Evolutionary conservation across 2,797 vertebrate genomes (phyloP), one percentile per base, ranked within the genome.

Genomic region (Peromyscus melanophrys): DNA sequence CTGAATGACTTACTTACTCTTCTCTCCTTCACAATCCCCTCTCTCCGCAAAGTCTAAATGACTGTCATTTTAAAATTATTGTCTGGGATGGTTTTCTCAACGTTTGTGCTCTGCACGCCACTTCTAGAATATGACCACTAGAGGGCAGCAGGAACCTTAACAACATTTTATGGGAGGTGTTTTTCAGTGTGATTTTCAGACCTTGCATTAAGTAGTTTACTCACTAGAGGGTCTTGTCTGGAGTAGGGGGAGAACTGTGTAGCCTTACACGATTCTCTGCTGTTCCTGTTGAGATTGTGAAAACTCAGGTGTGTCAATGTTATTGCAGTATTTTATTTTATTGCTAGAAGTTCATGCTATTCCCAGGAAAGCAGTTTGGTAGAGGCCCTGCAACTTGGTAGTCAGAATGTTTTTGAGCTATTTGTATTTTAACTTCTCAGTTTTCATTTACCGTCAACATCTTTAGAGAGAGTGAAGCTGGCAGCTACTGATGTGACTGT

Each of bases 71-170:
- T 40, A n/a, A 43, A 63, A 37, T n/a, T 82, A 46, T 52, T 65
- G 9, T 57, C 11, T 80, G 1, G 37, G 31, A 86, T 75, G 10
- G 6, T 46, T 83, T 94, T 57, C 43, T 49, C 88, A 27, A 21
- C 52, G 86, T 96, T 86, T n/a, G 52, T 63, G 23, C 0, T 0
- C 4, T 34, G 67, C 52, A 86, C 23, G 52, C 13, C 61, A 63
- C 34, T 95, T 95, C 49, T 67, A 78, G 31, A 82, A 27, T 40
- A n/a, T 7, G 31, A 37, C 75, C 97, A 89, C 90, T 89, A 96
- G 98, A 73, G 92, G 97, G 96, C 95, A 96, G 84, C 13, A 97
- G 95, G 27, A 61, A 75, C 65, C 49, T 49, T 83, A 29, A 37
- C 88, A 89, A 93, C 5, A 8, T 94, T 91, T 95, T 81, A 49